Conservation (phyloP, 1,140 invertebrate species). For the Chrysomallon squamiferum region DNA sequence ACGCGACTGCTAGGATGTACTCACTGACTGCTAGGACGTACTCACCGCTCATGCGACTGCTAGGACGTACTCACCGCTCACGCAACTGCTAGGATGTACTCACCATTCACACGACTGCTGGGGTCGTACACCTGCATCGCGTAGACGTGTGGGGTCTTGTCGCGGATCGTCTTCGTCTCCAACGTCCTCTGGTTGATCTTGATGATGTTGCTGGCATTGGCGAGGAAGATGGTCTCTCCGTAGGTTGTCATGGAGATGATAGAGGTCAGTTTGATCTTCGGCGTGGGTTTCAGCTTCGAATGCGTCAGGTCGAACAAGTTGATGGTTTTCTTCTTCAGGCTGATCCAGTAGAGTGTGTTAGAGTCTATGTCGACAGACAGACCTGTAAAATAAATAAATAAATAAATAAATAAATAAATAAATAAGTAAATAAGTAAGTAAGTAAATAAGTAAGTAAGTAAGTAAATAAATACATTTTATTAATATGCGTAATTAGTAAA, state of each 20-base stretch:
- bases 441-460: no score
- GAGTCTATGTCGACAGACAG: constrained; percentile 31
- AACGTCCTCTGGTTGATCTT: constrained; percentile 67
- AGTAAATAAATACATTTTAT: no score
- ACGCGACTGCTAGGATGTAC: no score
- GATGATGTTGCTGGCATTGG: constrained; percentile 68
- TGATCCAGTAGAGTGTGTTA: constrained; percentile 72
- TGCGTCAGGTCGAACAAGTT: constrained; percentile 71
- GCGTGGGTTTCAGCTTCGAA: constrained; percentile 60
- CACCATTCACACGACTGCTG: constrained; percentile 65
- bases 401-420: no score
- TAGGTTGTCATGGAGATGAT: constrained; percentile 69
- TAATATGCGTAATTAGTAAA: no score
- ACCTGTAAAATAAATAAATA: constrained; percentile 60
- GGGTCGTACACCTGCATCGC: constrained; percentile 77
- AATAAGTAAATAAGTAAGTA: no score
- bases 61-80: no score
- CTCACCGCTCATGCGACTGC: no score
- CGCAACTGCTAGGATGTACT: no score
- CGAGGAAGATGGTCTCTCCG: constrained; percentile 69
- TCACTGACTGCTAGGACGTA: no score
- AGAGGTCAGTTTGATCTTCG: constrained; percentile 48
- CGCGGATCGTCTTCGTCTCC: constrained; percentile 63
- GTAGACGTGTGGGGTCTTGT: constrained; percentile 72
- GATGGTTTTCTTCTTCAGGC: constrained; percentile 64